phyloP scores from a whole-genome alignment of 2,797 vertebrate species.

The Falco concolor region DNA sequence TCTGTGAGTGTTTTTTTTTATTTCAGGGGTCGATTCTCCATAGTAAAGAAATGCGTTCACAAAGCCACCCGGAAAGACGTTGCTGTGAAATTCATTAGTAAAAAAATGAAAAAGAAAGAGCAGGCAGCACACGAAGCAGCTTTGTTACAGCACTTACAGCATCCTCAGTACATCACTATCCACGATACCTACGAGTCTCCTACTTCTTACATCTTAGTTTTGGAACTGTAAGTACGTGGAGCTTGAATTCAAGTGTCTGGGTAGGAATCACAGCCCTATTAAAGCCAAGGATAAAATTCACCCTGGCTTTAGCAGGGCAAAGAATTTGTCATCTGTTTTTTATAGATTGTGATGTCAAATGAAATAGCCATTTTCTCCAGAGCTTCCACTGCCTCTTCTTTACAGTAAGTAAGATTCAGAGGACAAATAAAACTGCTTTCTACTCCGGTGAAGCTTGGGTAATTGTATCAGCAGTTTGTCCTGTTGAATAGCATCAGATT shows the following conservation, averaged over 20 bases:
- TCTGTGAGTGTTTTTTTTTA: neutral
- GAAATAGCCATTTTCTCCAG: neutral
- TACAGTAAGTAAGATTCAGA: neutral
- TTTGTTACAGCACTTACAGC: slow-evolving; percentile 86
- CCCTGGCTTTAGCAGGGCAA: neutral
- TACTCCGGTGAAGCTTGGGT: neutral
- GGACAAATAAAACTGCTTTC: neutral
- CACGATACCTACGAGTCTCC: slow-evolving; percentile 91
- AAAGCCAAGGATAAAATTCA: neutral
- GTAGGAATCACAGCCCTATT: neutral
- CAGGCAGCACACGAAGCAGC: slow-evolving; percentile 93
- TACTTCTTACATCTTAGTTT: slow-evolving; percentile 84
- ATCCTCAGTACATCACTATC: slow-evolving; percentile 88
- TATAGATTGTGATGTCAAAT: neutral
- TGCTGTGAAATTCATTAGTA: slow-evolving; percentile 93
- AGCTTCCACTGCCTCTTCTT: neutral
- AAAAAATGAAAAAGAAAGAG: slow-evolving; percentile 97
- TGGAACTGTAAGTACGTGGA: slow-evolving; percentile 86
- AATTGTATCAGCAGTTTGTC: neutral
- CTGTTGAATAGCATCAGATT: neutral
- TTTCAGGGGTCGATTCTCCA: slow-evolving; percentile 90
- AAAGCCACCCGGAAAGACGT: slow-evolving; percentile 91
- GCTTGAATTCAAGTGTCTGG: neutral
- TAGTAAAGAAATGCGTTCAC: slow-evolving; percentile 92
- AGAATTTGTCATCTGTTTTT: neutral